Evolutionary conservation across 2,888 invertebrate genomes (phyloP).

Genomic region (Ormyrus labotus): DNA sequence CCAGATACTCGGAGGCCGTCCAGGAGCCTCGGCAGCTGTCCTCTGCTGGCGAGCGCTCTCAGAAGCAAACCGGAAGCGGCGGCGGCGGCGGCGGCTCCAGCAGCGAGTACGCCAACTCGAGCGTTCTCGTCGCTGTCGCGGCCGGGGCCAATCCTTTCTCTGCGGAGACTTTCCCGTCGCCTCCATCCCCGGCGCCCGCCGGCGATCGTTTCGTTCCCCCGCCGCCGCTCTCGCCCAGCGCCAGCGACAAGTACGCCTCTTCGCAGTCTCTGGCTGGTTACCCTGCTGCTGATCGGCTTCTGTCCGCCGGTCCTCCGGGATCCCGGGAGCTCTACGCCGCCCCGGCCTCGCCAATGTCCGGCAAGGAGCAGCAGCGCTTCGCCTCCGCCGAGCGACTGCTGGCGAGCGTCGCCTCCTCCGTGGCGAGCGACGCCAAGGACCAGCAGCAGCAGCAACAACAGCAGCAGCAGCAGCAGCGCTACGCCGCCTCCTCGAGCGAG

Average conservation of each 20-base stretch:
- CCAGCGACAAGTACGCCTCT: conserved; percentile 74
- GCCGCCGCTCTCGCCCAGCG: conserved; percentile 81
- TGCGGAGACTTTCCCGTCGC: conserved; percentile 78
- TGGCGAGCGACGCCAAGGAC: conserved; percentile 60
- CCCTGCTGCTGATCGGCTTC: conserved; percentile 66
- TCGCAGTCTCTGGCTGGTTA: conserved; percentile 75
- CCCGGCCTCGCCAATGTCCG: conserved; percentile 50
- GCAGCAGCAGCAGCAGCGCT: conserved; percentile 67
- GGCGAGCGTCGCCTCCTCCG: conserved; percentile 62
- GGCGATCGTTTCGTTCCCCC: conserved; percentile 79
- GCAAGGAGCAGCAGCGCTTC: conserved; percentile 64
- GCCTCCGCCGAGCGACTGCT: conserved; percentile 79
- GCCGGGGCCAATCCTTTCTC: conserved; percentile 71
- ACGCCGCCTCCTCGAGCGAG: conserved; percentile 76
- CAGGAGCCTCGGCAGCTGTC: conserved; percentile 38
- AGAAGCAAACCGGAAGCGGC: conserved; percentile 44
- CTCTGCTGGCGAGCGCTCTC: conserved; percentile 61
- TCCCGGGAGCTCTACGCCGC: conserved; percentile 65
- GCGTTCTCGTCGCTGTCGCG: conserved; percentile 60
- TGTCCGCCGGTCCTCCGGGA: conserved; percentile 68
- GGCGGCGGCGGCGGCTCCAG: conserved; percentile 49
- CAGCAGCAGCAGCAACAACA: conserved; percentile 69
- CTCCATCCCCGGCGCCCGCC: conserved; percentile 79
- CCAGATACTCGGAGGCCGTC: conserved; percentile 53
- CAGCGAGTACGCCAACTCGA: conserved; percentile 65